Evolutionary conservation across 1,140 invertebrate genomes (phyloP), one percentile per base, ranked within the genome.

Genomic region (Eriocheir sinensis): DNA sequence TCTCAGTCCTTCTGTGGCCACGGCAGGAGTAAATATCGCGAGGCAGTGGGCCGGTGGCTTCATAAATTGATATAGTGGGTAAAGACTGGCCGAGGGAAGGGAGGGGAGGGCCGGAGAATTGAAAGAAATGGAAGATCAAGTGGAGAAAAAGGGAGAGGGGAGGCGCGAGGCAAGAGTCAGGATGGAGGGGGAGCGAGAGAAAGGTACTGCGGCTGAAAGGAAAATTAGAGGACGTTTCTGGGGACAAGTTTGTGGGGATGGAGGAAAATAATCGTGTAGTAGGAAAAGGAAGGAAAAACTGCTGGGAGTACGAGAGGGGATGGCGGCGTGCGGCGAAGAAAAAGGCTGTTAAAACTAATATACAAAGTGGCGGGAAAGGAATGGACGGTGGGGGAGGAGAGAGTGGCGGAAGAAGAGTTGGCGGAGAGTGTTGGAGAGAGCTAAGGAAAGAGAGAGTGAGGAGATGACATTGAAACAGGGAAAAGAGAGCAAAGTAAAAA

Each of bases 61-160:
- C 60, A 72, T 72, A 72, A 72, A 72, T 72, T 72, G 60, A 72
- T 72, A 72, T 72, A 72, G 60, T n/a, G 60, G 60, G 27, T n/a
- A n/a, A 12, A 72, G 27, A 21, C 60, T 21, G 60, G 60, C 21
- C 60, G 60, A 72, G 60, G 8, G 27, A 72, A 72, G 60, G 60
- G 60, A 72, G 60, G 60, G 60, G 60, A 72, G 60, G 60, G 8
- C n/a, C 21, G 60, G 17, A 12, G 60, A 72, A 72, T 72, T 72
- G 60, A 72, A 72, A 72, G 60, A 72, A 72, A 72, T 72, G 60
- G 60, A 72, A 72, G 60, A 72, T 72, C 60, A 72, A 72, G 60
- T n/a, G 60, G 60, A 72, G 60, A 72, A 72, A 72, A 72, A 72
- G 60, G 60, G 60, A 72, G 27, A 72, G 60, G 60, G 60, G 60